A percentile compares a stretch with the other conserved stretches of the same genome.
Evolutionary conservation across 2,888 invertebrate genomes (phyloP).

Genomic region (Macaria liturata): DNA sequence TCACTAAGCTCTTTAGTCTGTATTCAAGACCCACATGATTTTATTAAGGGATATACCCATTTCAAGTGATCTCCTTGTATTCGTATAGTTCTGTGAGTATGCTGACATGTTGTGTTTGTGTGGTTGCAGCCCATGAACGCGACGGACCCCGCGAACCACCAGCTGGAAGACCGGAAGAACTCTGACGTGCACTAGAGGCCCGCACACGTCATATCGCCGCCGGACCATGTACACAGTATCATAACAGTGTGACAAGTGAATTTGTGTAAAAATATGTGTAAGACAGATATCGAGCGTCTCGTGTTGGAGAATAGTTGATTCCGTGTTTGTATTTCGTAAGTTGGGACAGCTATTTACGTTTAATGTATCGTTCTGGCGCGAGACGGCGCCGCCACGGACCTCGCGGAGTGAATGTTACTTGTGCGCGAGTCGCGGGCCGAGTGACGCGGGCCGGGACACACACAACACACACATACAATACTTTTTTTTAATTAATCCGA

Average conservation of each 20-base stretch:
- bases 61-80: too few relatives aligned
- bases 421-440: conserved; percentile 54
- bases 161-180: conserved; percentile 87
- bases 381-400: too few relatives aligned
- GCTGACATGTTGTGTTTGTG: not conserved
- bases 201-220: conserved; percentile 60
- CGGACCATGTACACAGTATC: conserved; percentile 28
- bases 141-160: conserved; percentile 92
- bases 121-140: conserved; percentile 88
- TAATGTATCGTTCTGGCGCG: conserved; percentile 29
- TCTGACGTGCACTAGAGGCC: conserved; percentile 90
- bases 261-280: conserved; percentile 36
- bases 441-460: conserved; percentile 21
- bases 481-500: too few relatives aligned
- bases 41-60: too few relatives aligned
- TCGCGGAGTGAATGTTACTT: conserved; percentile 26
- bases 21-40: too few relatives aligned
- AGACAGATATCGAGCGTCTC: conserved; percentile 34
- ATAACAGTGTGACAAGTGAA: conserved; percentile 37
- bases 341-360: conserved; percentile 66
- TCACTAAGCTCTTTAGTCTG: too few relatives aligned
- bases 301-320: conserved; percentile 66
- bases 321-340: conserved; percentile 76
- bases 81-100: too few relatives aligned
- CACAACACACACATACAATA: too few relatives aligned